Evolutionary conservation across 2,113 vertebrate species (phyloP), one percentile per base, ranked within the genome.

Genomic region (Jacana jacana): DNA sequence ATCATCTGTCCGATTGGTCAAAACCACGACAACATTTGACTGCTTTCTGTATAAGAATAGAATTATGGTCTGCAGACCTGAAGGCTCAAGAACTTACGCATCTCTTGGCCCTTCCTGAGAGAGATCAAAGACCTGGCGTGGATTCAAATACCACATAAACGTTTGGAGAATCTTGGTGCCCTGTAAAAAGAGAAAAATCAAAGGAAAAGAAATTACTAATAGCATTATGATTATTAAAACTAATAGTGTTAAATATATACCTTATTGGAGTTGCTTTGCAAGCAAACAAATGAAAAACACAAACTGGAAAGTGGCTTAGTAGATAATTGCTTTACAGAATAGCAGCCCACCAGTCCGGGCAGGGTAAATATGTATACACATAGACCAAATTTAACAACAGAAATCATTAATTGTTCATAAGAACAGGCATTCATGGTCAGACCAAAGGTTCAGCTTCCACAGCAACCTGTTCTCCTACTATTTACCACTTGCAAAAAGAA

Each of bases 111-210:
- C 98, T 76, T 98, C 98, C 98, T 98, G 98, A 97, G 98, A 98
- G 73, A 98, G 98, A 92, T 98, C 98, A 77, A 98, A 98, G 65
- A 98, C 98, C 92, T 98, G 98, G 27, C 98, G 98, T 69, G 98
- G 98, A 88, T 98, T 98, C 96, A 98, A 95, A 94, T 97, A 98
- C 98, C 98, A 98, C 98, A 98, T 98, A 92, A 98, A 98, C 94
- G 97, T 98, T 95, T 98, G 98, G 24, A 98, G 97, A 90, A 98
- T 98, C 92, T 98, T 98, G 48, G 98, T 98, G 93, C 98, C 98
- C 98, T 98, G 66, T 8, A 57, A 91, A 85, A 17, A 78, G 13
- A 94, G 49, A 89, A 79, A 87, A 91, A 76, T 7, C 27, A 33
- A 89, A 94, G 40, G 13, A 91, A 68, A 33, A 8, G 27, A 81